A percentile compares a stretch with the other conserved stretches of the same genome.
Conservation (phyloP, 2,113 vertebrate species). For the Myiopsitta monachus region DNA sequence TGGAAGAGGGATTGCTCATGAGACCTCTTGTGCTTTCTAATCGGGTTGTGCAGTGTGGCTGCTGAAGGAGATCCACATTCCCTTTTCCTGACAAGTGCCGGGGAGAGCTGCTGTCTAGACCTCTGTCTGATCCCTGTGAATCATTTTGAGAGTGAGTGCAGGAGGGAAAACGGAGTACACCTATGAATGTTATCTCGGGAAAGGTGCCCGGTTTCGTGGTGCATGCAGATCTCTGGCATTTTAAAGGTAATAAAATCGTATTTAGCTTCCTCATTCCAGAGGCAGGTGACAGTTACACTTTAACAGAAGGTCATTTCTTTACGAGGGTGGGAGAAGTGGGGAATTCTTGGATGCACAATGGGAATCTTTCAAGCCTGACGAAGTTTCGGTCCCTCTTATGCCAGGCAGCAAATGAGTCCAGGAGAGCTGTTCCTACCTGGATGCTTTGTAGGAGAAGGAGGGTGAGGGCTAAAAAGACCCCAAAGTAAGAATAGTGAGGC, state of each 20-base stretch:
- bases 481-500: background rate
- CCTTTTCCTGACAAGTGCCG: background rate
- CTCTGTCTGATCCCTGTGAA: background rate
- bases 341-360: background rate
- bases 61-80: background rate
- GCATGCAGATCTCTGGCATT: background rate
- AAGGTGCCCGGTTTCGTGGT: background rate
- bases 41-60: background rate
- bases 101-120: background rate
- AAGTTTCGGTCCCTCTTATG: background rate
- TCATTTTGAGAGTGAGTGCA: background rate
- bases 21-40: background rate
- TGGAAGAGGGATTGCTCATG: background rate
- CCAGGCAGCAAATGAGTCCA: rapidly evolving
- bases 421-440: background rate
- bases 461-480: background rate
- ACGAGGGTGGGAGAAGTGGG: background rate
- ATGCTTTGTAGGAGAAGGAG: background rate
- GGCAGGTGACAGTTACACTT: conserved; percentile 15
- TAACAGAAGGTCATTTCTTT: background rate
- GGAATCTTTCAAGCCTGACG: background rate
- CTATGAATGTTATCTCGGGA: background rate
- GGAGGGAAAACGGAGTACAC: background rate
- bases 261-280: background rate
- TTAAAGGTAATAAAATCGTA: background rate